Percentiles rank a stretch among this genome's conserved stretches.
phyloP scores from a whole-genome alignment of 2,888 invertebrate genomes.

The Cantharis flavilabris region DNA sequence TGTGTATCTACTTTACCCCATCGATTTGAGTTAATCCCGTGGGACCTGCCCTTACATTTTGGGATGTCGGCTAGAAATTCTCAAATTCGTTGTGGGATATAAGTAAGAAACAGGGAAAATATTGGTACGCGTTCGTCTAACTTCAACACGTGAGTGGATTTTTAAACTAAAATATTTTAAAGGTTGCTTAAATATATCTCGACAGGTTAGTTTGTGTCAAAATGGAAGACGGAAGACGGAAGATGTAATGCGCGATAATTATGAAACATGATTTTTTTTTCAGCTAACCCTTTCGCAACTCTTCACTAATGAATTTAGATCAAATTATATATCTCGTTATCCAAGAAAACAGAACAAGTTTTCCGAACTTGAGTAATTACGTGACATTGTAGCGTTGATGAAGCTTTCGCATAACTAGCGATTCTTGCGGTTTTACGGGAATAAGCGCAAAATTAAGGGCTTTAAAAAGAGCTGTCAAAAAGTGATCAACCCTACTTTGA shows the following conservation, averaged over 20 bases:
- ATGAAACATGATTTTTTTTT: neutral
- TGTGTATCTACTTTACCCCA: constrained; percentile 18
- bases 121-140: constrained; percentile 21
- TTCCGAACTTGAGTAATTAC: constrained; percentile 18
- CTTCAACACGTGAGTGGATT: constrained; percentile 24
- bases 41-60: constrained; percentile 21
- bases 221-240: neutral
- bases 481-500: neutral
- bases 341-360: constrained; percentile 29
- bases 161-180: constrained; percentile 17
- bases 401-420: constrained; percentile 6
- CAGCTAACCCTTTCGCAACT: neutral
- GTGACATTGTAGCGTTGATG: constrained; percentile 1
- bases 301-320: constrained; percentile 30
- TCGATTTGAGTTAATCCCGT: constrained; percentile 17
- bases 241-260: neutral
- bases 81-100: constrained; percentile 13
- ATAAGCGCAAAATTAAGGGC: constrained; percentile 9
- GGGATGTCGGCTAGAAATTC: constrained; percentile 20
- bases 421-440: neutral
- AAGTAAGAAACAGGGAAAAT: constrained; percentile 19
- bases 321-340: constrained; percentile 34
- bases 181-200: constrained; percentile 18
- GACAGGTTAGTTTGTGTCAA: constrained; percentile 2
- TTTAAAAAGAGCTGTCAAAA: neutral